Percentiles rank a stretch among this genome's conserved stretches.
phyloP scores from a whole-genome alignment of 1,140 invertebrate species.

The Manduca sexta region DNA sequence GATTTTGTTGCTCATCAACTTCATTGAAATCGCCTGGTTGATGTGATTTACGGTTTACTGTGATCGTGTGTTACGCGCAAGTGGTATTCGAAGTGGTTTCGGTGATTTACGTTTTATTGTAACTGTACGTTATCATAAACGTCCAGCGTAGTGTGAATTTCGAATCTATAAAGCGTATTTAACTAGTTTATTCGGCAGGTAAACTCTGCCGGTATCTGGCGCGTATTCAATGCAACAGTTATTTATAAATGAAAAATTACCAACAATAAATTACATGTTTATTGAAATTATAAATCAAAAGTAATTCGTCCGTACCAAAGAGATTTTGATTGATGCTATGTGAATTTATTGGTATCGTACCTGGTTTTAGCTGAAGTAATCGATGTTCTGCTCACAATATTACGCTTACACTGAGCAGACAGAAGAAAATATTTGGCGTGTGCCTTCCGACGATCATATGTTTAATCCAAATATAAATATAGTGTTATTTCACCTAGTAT shows the following conservation, averaged over 20 bases:
- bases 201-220: background rate
- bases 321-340: background rate
- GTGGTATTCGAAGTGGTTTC: too few species aligned
- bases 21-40: too few species aligned
- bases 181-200: too few species aligned
- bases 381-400: background rate
- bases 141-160: too few species aligned
- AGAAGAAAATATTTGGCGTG: background rate
- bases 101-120: too few species aligned
- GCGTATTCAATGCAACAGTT: conserved; percentile 2
- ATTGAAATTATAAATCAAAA: conserved; percentile 6
- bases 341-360: background rate
- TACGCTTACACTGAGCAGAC: background rate
- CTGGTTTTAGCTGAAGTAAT: background rate
- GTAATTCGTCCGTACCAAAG: background rate
- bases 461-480: background rate
- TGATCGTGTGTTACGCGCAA: too few species aligned
- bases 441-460: background rate
- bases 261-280: conserved; percentile 4
- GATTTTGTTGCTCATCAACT: too few species aligned
- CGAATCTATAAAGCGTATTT: too few species aligned
- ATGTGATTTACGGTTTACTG: too few species aligned
- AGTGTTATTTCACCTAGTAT: background rate
- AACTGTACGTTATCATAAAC: too few species aligned
- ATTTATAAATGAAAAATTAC: conserved; percentile 3